phyloP scores from a whole-genome alignment of 2,888 invertebrate species.

The Melinaea menophilus region DNA sequence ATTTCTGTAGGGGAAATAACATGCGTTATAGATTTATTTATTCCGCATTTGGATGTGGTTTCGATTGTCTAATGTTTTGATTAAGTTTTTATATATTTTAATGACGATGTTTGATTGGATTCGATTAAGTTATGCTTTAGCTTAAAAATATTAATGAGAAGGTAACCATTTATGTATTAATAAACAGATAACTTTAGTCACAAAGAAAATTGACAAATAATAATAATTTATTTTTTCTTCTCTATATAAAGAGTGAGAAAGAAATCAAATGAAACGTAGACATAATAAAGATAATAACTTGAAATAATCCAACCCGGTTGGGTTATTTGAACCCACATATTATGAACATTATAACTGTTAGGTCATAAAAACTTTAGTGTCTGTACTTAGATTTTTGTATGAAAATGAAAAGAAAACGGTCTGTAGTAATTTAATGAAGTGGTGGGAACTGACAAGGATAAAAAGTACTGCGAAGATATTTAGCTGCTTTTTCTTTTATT shows the following conservation, averaged over 20 bases:
- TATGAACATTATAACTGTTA: constrained; percentile 33
- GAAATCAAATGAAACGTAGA: not conserved
- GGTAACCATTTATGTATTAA: too few relatives aligned
- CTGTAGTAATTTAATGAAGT: constrained; percentile 30
- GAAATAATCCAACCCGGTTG: not conserved
- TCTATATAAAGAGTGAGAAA: not conserved
- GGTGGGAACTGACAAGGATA: constrained; percentile 29
- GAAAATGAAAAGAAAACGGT: constrained; percentile 28
- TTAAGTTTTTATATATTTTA: too few relatives aligned
- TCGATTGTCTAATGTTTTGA: not conserved
- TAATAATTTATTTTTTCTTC: too few relatives aligned
- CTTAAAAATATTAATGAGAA: too few relatives aligned
- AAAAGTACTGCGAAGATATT: constrained; percentile 24
- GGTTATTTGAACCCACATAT: constrained; percentile 11
- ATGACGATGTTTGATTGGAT: too few relatives aligned
- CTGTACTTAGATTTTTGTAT: constrained; percentile 29
- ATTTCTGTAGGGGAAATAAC: constrained; percentile 21
- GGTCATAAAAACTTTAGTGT: constrained; percentile 33
- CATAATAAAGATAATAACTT: constrained; percentile 6
- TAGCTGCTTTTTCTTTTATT: constrained; percentile 22
- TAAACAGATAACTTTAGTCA: too few relatives aligned
- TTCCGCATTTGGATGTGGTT: not conserved
- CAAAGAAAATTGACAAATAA: too few relatives aligned
- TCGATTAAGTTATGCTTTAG: too few relatives aligned
- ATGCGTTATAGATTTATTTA: constrained; percentile 3